Evolutionary conservation across 2,888 invertebrate species (phyloP).

Genomic region (Drosophila trichaetosa): DNA sequence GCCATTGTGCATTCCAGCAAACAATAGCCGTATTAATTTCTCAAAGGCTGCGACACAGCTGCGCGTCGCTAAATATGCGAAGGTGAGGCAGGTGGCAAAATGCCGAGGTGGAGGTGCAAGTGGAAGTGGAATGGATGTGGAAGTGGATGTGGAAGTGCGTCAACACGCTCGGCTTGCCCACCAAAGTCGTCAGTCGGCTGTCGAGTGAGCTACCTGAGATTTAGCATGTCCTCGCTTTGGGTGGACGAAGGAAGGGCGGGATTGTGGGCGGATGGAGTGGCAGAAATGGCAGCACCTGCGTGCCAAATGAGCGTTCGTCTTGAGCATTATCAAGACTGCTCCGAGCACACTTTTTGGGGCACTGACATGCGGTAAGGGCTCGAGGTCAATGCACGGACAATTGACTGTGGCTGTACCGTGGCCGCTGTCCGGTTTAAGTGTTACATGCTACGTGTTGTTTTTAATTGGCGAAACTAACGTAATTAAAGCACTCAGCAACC

Average conservation of each 20-base stretch:
- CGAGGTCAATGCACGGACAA: conserved; percentile 66
- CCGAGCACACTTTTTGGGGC: conserved; percentile 31
- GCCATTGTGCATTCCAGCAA: conserved; percentile 53
- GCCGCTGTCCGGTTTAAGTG: conserved; percentile 4
- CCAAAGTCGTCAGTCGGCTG: conserved; percentile 6
- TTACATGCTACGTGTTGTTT: conserved; percentile 54
- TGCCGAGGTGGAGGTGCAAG: neutral
- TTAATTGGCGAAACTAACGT: conserved; percentile 75
- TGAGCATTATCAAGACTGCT: conserved; percentile 19
- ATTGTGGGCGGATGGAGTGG: neutral
- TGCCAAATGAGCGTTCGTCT: conserved; percentile 64
- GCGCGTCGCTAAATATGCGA: conserved; percentile 45
- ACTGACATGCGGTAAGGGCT: conserved; percentile 4
- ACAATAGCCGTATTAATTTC: conserved; percentile 66
- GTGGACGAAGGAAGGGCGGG: neutral
- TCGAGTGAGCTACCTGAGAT: conserved; percentile 53
- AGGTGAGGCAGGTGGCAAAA: conserved; percentile 1
- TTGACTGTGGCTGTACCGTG: conserved; percentile 35
- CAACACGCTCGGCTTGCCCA: conserved; percentile 49
- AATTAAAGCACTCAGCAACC: conserved; percentile 71
- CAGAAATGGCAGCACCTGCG: conserved; percentile 55
- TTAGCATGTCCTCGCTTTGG: conserved; percentile 31
- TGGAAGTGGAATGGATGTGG: conserved; percentile 23
- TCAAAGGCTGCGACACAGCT: conserved; percentile 64
- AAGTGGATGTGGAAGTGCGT: conserved; percentile 43